Percentiles rank a stretch among this genome's conserved stretches.
phyloP scores from a whole-genome alignment of 2,113 vertebrate species.

The Mesoclemmys tuberculata region DNA sequence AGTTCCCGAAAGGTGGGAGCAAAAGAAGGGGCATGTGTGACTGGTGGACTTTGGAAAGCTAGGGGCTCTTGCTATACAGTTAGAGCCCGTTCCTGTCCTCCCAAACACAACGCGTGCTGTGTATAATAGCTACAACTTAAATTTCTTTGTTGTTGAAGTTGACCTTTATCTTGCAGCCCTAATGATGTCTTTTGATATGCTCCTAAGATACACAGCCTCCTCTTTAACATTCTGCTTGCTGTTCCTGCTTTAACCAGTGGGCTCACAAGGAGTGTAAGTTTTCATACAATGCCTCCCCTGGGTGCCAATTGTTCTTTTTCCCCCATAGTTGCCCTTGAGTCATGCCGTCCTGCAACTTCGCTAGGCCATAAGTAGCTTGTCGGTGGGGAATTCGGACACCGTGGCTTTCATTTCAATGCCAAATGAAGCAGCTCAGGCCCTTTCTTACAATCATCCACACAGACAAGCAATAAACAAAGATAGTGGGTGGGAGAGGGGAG shows the following conservation, averaged over 20 bases:
- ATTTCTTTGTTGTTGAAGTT: conserved; percentile 29
- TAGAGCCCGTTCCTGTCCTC: accelerated
- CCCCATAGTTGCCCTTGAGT: conserved; percentile 65
- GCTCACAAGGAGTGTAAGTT: not conserved
- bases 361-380: not conserved
- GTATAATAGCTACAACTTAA: conserved; percentile 18
- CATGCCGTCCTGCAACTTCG: not conserved
- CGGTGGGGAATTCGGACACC: conserved; percentile 44
- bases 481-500: not conserved
- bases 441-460: not conserved
- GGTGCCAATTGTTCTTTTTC: conserved; percentile 47
- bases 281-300: conserved; percentile 38
- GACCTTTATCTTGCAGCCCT: conserved; percentile 50
- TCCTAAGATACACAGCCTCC: not conserved
- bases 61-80: not conserved
- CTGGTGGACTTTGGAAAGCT: accelerated
- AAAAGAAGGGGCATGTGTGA: accelerated
- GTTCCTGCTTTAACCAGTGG: not conserved
- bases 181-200: conserved; percentile 40
- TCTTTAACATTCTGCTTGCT: conserved; percentile 37
- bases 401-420: conserved; percentile 42
- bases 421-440: not conserved
- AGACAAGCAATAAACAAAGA: not conserved
- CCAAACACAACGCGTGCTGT: accelerated
- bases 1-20: not conserved